These are phyloP conservation scores for Meganola albula DNA, from an alignment of 2,888 invertebrate genomes.

Conservation along the genomic window DNA sequence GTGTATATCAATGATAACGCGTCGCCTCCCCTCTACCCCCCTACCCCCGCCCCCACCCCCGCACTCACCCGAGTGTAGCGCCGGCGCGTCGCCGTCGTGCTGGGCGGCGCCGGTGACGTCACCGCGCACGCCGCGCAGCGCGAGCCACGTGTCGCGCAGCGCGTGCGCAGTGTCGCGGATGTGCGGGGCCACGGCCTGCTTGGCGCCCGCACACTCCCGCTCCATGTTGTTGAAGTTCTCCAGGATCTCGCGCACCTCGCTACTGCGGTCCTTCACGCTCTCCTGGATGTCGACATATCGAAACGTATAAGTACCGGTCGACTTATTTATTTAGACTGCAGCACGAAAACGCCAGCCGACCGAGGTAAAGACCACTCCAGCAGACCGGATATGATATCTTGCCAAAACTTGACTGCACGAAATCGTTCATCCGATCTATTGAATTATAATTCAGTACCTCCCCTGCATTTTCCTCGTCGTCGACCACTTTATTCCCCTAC, in stretches of 20 bases:
- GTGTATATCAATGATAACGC: too few relatives aligned
- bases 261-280: slow-evolving; percentile 71
- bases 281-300: slow-evolving; percentile 39
- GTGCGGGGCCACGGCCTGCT: slow-evolving; percentile 40
- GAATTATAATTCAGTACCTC: too few relatives aligned
- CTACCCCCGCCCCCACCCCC: slow-evolving; percentile 4
- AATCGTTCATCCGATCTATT: too few relatives aligned
- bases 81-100: slow-evolving; percentile 8
- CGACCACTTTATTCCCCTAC: too few relatives aligned
- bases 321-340: too few relatives aligned
- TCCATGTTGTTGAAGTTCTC: slow-evolving; percentile 82
- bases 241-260: slow-evolving; percentile 79
- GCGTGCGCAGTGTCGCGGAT: slow-evolving; percentile 67
- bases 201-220: slow-evolving; percentile 56
- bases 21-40: too few relatives aligned
- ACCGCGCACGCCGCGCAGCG: slow-evolving; percentile 27
- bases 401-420: too few relatives aligned
- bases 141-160: slow-evolving; percentile 70
- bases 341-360: too few relatives aligned
- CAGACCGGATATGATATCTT: too few relatives aligned
- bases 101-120: slow-evolving; percentile 5
- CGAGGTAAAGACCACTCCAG: too few relatives aligned
- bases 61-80: not conserved
- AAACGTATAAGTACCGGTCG: too few relatives aligned
- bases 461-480: too few relatives aligned